Evolutionary conservation across 2,113 vertebrate species (phyloP).

Genomic region (Calcarius ornatus): DNA sequence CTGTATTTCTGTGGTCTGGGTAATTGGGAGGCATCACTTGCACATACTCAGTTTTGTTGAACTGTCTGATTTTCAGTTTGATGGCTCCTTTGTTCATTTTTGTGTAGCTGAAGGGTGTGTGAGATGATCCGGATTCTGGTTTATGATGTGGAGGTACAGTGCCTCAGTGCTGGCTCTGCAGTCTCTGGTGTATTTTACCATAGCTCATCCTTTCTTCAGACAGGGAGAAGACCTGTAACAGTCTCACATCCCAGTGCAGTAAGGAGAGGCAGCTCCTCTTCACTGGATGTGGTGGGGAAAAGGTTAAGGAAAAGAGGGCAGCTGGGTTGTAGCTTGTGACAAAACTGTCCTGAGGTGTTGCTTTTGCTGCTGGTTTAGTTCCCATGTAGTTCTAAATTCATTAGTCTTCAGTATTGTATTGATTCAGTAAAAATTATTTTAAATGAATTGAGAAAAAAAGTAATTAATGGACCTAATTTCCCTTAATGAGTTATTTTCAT

Average conservation of each 20-base stretch:
- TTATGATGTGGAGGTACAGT: neutral
- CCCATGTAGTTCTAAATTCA: neutral
- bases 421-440: neutral
- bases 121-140: neutral
- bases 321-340: neutral
- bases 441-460: neutral
- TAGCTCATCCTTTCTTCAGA: neutral
- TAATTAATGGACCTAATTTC: neutral
- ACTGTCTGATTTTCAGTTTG: neutral
- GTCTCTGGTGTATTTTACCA: neutral
- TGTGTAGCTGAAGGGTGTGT: neutral
- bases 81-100: neutral
- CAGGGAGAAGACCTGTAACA: neutral
- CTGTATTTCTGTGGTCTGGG: neutral
- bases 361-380: neutral
- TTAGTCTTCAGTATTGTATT: neutral
- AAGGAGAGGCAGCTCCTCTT: neutral
- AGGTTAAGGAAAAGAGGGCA: neutral
- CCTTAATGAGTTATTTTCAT: neutral
- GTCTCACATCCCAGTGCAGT: neutral
- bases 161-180: neutral
- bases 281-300: neutral
- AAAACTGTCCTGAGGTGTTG: neutral
- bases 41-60: fast-evolving
- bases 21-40: neutral